phyloP scores from a whole-genome alignment of 1,140 invertebrate genomes.

The Sinonovacula constricta region DNA sequence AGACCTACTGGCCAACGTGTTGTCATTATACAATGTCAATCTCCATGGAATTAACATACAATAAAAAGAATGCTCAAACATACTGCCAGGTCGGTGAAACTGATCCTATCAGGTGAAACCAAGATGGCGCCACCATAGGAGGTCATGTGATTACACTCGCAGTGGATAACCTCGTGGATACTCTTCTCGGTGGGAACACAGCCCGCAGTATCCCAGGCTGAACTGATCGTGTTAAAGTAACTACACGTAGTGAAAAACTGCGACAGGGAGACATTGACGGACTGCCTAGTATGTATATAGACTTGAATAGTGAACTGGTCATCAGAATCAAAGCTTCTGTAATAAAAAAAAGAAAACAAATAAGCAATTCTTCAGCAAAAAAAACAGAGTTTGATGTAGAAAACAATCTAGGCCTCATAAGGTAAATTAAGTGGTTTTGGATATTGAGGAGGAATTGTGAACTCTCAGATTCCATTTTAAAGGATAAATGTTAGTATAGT shows the following conservation, averaged over 20 bases:
- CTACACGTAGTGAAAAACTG: slow-evolving; percentile 64
- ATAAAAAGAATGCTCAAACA: too few relatives aligned
- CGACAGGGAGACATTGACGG: slow-evolving; percentile 57
- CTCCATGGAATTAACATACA: too few relatives aligned
- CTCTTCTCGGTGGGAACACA: slow-evolving; percentile 62
- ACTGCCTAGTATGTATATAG: slow-evolving; percentile 52
- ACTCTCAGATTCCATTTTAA: too few relatives aligned
- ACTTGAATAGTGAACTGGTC: too few relatives aligned
- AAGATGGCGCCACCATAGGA: slow-evolving; percentile 71
- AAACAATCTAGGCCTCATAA: too few relatives aligned
- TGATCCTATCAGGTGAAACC: slow-evolving; percentile 63
- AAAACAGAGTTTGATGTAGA: too few relatives aligned
- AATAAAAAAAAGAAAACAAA: not conserved
- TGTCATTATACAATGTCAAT: too few relatives aligned
- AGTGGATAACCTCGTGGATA: slow-evolving; percentile 56
- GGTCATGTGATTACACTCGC: slow-evolving; percentile 73
- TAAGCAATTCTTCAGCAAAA: not conserved
- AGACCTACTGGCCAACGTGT: too few relatives aligned
- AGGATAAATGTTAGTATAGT: too few relatives aligned
- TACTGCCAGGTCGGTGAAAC: slow-evolving; percentile 70
- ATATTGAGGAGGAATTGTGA: too few relatives aligned
- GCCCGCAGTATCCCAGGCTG: slow-evolving; percentile 61
- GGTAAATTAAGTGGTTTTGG: too few relatives aligned
- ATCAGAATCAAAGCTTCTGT: not conserved
- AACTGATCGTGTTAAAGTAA: slow-evolving; percentile 58